A percentile compares a stretch with the other conserved stretches of the same genome.
Conservation (phyloP, 92 coral and sea anemone species). For the Epizoanthus scotinus region DNA sequence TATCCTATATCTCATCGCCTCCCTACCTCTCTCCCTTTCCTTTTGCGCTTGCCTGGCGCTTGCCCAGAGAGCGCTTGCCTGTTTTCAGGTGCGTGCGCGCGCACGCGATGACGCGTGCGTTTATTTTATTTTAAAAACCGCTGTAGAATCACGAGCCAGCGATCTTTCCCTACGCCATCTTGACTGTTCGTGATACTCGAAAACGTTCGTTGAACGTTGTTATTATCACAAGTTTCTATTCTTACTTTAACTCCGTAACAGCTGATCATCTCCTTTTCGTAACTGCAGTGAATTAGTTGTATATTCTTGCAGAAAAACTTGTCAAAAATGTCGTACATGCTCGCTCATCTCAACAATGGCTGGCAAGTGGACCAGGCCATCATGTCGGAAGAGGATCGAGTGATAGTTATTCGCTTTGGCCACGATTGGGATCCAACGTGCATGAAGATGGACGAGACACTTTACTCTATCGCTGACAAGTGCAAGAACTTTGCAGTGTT, state of each 20-base stretch:
- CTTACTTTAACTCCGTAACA: too few relatives aligned
- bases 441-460: slow-evolving; percentile 99
- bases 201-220: not conserved
- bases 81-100: too few relatives aligned
- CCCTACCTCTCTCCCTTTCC: too few relatives aligned
- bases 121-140: too few relatives aligned
- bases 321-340: slow-evolving; percentile 91
- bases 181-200: not conserved
- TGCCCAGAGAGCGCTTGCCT: too few relatives aligned
- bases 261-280: not conserved
- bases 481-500: slow-evolving; percentile 90
- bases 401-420: slow-evolving; percentile 93
- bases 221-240: not conserved
- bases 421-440: slow-evolving; percentile 99
- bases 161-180: not conserved
- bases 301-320: not conserved
- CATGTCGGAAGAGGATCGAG: slow-evolving; percentile 89
- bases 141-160: slow-evolving; percentile 6
- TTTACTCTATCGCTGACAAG: slow-evolving; percentile 94
- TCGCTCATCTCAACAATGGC: slow-evolving; percentile 92
- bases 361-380: slow-evolving; percentile 99
- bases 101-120: too few relatives aligned
- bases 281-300: not conserved
- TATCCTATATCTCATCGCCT: too few relatives aligned
- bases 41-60: too few relatives aligned